Base-by-base conservation (phyloP, 1,140 invertebrate genomes). In the Bombus difficillimus region DNA sequence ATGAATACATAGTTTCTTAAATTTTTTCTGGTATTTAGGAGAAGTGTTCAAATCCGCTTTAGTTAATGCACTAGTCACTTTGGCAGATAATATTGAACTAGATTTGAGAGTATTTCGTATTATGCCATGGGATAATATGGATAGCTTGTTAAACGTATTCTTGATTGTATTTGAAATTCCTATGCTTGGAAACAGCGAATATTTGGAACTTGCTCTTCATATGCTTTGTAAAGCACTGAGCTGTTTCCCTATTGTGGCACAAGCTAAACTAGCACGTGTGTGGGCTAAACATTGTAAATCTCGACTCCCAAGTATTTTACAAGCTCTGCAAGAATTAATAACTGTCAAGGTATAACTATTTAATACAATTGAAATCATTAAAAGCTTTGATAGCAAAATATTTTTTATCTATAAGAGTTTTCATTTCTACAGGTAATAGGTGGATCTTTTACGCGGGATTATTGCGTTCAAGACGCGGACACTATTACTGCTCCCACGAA, bases 151-250 rank as follows among this genome's bases (percentile, higher is more conserved):
- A 39, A 98, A 98, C 92, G 97, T 98, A 66, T 97, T 99, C 90
- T 95, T 98, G 39, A 98, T 99, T 86, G 97, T 98, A 32, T 98
- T 98, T 92, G 98, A 99, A 95, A 97, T 98, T 87, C 98, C 98
- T 13, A 96, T 97, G 81, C 96, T 98, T 43, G 97, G 98, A 91
- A 96, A 96, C 80, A 96, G 96, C 47, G 98, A 98, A 93, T 98
- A 98, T 93, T 94, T 98, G 88, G 98, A 98, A 93, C 96, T 96
- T 57, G 98, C 97, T 0, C 95, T 98, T 71, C 98, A 98, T 18
- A 97, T 97, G 88, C 94, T 99, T 62, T 98, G 98, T 90, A 97
- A 97, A 92, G 97, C 97, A 10, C 96, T 97, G 1, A 96, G 97
- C 83, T 96, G 96, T 90, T 95, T 99, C 85, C 96, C 98, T 0